Evolutionary conservation across 2,888 invertebrate species (phyloP), one percentile per base, ranked within the genome.

Genomic region (Protophormia terraenovae): DNA sequence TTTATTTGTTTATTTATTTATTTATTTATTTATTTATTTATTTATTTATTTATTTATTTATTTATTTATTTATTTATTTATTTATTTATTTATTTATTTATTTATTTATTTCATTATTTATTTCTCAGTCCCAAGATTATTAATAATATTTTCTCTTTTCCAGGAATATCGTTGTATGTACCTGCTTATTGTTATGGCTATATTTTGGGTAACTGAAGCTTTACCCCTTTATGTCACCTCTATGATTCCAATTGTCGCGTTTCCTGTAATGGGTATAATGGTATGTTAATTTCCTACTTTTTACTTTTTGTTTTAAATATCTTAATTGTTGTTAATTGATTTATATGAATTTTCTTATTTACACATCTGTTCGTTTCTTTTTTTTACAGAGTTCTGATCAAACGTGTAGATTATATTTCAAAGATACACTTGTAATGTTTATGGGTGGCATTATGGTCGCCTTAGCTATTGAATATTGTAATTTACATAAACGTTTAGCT

Each of bases 361-460:
- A n/a, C n/a, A n/a, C n/a, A n/a, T n/a, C n/a, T n/a, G n/a, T n/a
- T n/a, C n/a, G n/a, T n/a, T n/a, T n/a, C n/a, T 50, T 60, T 72
- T 45, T 16, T 12, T 77, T 86, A 2, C 62, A 93, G 93, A 89
- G 89, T 62, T 93, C 95, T 0, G 94, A 95, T 87, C 90, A 92
- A 78, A 96, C 96, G 0, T 96, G 96, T 87, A 93, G 95, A 45
- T 95, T 96, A 47, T 97, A 97, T 90, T 95, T 97, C 89, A 96
- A 96, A 92, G 96, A 96, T 89, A 96, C 97, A 0, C 95, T 96
- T 89, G 96, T 97, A 94, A 97, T 97, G 97, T 97, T 97, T 91
- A 95, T 97, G 93, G 98, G 97, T 0, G 98, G 98, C 22, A 94
- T 98, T 87, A 96, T 98, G 92, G 96, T 98, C 78, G 98, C 98